These are phyloP conservation scores for Poeciliopsis retropinna DNA, from an alignment of 2,113 vertebrate genomes.

Conservation along the genomic window DNA sequence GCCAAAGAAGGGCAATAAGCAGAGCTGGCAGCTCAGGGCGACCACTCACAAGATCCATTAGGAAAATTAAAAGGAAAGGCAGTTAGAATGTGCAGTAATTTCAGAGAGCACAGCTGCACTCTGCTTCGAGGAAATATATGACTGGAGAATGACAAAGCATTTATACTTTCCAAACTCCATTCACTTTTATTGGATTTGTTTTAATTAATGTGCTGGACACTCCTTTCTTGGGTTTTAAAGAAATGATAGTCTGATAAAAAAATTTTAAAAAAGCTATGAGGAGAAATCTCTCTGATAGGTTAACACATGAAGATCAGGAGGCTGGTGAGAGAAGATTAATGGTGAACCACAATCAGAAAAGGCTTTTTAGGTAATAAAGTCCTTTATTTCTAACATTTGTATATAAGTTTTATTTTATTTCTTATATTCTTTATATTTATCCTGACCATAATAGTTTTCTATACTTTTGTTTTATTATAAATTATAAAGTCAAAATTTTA, in stretches of 20 bases:
- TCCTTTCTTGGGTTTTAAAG: conserved; percentile 33
- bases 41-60: conserved; percentile 73
- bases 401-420: too few relatives aligned
- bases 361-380: conserved; percentile 16
- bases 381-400: background rate
- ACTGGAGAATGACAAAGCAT: conserved; percentile 65
- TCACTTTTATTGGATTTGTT: conserved; percentile 57
- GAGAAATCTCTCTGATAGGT: conserved; percentile 40
- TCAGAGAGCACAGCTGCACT: conserved; percentile 59
- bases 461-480: background rate
- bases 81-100: conserved; percentile 62
- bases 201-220: conserved; percentile 52
- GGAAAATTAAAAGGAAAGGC: conserved; percentile 75
- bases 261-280: background rate
- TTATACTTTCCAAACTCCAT: conserved; percentile 59
- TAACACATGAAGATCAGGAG: conserved; percentile 32
- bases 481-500: background rate
- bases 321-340: conserved; percentile 18
- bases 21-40: conserved; percentile 53
- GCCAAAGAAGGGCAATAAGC: conserved; percentile 66
- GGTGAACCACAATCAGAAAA: conserved; percentile 13
- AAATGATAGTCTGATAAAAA: conserved; percentile 29
- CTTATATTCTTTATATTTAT: too few relatives aligned
- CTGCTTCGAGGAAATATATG: conserved; percentile 53
- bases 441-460: background rate